Evolutionary conservation across 92 coral and sea anemone species (phyloP).

Genomic region (Diadumene lineata): DNA sequence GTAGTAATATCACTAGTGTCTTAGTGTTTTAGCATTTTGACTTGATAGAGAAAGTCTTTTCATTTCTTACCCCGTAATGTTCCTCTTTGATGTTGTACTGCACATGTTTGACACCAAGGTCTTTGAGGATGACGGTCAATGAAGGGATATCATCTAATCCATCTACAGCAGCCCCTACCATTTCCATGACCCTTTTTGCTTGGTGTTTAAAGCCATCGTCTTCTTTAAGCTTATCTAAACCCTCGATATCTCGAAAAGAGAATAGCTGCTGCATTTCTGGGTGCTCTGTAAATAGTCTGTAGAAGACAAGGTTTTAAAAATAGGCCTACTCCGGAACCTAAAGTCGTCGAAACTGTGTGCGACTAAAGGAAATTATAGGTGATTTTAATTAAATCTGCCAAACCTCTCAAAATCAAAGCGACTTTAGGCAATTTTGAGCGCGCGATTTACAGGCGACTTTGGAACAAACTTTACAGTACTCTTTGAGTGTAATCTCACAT

Average conservation of each 20-base stretch:
- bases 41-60: no score
- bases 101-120: slow-evolving; percentile 70
- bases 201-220: slow-evolving; percentile 57
- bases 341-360: no score
- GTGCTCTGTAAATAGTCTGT: slow-evolving; percentile 58
- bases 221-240: slow-evolving; percentile 45
- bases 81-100: slow-evolving; percentile 59
- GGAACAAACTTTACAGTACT: no score
- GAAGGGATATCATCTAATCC: slow-evolving; percentile 60
- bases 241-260: slow-evolving; percentile 64
- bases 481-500: no score
- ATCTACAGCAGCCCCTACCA: slow-evolving; percentile 67
- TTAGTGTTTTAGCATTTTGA: no score
- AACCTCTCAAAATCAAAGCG: no score
- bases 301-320: background rate
- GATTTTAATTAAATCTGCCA: no score
- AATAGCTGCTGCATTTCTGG: slow-evolving; percentile 64
- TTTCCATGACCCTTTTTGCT: slow-evolving; percentile 58
- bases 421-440: no score
- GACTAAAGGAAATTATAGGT: no score
- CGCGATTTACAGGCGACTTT: no score
- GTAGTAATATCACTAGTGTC: no score
- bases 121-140: slow-evolving; percentile 57
- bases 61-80: slow-evolving; percentile 62
- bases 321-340: background rate